These are phyloP conservation scores for Motacilla tschutschensis DNA, from an alignment of 2,113 vertebrate species.

Conservation along the genomic window DNA sequence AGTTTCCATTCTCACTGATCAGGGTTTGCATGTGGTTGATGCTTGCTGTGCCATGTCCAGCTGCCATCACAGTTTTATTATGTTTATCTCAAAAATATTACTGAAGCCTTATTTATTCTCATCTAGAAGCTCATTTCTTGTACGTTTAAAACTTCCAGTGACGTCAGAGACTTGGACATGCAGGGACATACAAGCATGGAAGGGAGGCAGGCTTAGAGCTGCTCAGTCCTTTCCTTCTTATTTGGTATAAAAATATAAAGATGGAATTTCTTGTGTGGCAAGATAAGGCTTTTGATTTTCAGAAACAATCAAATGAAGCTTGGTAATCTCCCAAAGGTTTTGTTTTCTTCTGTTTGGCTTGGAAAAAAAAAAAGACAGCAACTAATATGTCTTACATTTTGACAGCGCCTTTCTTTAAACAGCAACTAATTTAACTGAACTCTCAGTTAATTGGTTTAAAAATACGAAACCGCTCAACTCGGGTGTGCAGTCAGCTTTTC, in stretches of 20 bases:
- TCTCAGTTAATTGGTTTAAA: slow-evolving; percentile 74
- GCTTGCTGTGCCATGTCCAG: not conserved
- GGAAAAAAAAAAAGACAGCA: not conserved
- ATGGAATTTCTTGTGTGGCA: not conserved
- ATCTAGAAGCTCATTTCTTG: not conserved
- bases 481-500: slow-evolving; percentile 66
- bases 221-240: not conserved
- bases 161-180: not conserved
- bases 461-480: slow-evolving; percentile 64
- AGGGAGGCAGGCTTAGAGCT: not conserved
- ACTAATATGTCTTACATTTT: not conserved
- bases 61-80: not conserved
- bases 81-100: not conserved
- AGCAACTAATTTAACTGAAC: slow-evolving; percentile 34
- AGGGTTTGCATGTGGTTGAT: not conserved
- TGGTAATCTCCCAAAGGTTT: not conserved
- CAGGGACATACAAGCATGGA: not conserved
- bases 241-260: not conserved
- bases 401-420: slow-evolving; percentile 30
- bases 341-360: not conserved
- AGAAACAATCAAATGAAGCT: not conserved
- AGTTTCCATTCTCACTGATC: not conserved
- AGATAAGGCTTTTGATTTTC: not conserved
- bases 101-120: not conserved
- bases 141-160: not conserved